These are phyloP conservation scores for Congeria kusceri DNA, from an alignment of 2,888 invertebrate genomes.

Conservation along the genomic window DNA sequence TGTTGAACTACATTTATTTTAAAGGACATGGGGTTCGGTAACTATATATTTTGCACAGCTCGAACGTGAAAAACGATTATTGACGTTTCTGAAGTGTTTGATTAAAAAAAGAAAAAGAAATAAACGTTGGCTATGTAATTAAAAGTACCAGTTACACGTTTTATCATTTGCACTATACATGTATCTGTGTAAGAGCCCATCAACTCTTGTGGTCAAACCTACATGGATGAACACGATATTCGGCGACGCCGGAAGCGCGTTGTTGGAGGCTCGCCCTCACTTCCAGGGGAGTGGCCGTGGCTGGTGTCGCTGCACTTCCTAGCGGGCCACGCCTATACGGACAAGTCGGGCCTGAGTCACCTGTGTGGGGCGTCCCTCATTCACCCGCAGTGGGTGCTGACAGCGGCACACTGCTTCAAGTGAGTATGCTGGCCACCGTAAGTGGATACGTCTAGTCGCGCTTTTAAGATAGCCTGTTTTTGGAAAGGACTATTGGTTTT, in stretches of 20 bases:
- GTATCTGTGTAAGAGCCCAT: constrained; percentile 31
- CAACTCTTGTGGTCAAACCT: constrained; percentile 52
- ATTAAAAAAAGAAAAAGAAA: no score
- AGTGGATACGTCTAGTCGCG: background rate
- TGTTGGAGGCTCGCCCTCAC: constrained; percentile 72
- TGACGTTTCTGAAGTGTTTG: no score
- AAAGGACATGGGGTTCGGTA: no score
- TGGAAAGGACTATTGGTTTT: no score
- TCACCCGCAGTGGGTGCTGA: constrained; percentile 73
- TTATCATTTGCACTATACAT: background rate
- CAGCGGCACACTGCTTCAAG: constrained; percentile 79
- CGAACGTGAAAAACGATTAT: no score
- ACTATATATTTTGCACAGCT: no score
- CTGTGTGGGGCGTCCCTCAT: constrained; percentile 77
- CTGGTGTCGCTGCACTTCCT: constrained; percentile 76
- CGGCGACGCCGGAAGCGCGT: constrained; percentile 70
- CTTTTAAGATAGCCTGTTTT: no score
- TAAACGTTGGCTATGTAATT: no score
- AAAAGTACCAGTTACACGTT: no score
- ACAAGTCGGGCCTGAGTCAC: constrained; percentile 69
- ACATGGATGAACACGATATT: constrained; percentile 13
- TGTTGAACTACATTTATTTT: no score
- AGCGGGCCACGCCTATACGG: constrained; percentile 59
- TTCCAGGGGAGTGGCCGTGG: constrained; percentile 78
- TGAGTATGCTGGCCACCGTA: constrained; percentile 43